These are phyloP conservation scores for Parnassius orleans DNA, from an alignment of 2,888 invertebrate species.

Conservation along the genomic window DNA sequence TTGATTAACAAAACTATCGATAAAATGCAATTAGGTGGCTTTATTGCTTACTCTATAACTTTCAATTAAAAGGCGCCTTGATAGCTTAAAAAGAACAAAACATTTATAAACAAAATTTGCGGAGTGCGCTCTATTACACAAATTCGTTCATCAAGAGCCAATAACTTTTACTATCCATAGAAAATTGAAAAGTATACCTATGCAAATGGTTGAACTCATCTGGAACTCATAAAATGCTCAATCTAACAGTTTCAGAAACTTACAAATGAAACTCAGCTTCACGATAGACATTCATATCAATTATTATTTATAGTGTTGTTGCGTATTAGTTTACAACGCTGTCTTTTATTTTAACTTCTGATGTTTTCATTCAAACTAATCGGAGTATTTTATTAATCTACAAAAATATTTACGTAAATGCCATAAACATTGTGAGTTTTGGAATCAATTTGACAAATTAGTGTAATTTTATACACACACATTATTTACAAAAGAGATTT, in stretches of 20 bases:
- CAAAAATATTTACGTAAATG: too few species aligned
- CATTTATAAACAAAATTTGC: constrained; percentile 21
- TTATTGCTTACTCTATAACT: constrained; percentile 5
- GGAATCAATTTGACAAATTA: too few species aligned
- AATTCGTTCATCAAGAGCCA: constrained; percentile 24
- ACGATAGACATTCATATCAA: constrained; percentile 17
- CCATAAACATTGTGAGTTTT: too few species aligned
- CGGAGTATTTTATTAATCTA: too few species aligned
- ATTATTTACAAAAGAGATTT: too few species aligned
- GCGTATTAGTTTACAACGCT: too few species aligned
- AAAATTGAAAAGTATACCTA: constrained; percentile 28
- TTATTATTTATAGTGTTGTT: constrained; percentile 15
- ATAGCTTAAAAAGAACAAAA: constrained; percentile 7
- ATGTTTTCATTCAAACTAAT: too few species aligned
- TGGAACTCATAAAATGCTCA: constrained; percentile 22
- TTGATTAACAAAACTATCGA: background rate
- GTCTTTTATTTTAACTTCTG: too few species aligned
- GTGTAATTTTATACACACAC: too few species aligned
- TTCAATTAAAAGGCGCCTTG: constrained; percentile 16
- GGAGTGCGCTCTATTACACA: constrained; percentile 3
- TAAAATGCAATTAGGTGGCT: constrained; percentile 9
- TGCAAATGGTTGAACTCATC: constrained; percentile 30
- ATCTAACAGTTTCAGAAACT: constrained; percentile 25
- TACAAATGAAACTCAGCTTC: constrained; percentile 9
- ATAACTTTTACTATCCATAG: constrained; percentile 27